Conservation (phyloP, 2,113 vertebrate genomes). For the Alces alces region DNA sequence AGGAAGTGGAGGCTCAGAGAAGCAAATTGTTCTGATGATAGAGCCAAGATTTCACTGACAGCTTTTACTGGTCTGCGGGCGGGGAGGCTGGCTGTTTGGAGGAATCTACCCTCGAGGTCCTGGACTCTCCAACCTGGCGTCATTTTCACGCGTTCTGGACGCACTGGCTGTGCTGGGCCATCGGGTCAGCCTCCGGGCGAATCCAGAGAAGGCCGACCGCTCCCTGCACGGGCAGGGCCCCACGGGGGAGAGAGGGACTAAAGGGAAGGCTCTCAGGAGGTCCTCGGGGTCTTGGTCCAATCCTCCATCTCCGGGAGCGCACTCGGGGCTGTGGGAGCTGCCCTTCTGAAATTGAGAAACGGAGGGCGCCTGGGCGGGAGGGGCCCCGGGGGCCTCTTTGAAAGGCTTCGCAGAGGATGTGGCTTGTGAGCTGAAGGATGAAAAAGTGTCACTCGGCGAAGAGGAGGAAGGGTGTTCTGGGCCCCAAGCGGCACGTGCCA, state of each 20-base stretch:
- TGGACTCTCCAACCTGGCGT: neutral
- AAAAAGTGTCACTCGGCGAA: neutral
- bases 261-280: neutral
- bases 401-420: slow-evolving; percentile 31
- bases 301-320: neutral
- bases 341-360: neutral
- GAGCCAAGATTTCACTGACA: neutral
- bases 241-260: neutral
- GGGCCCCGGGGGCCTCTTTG: neutral
- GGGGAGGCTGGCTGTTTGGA: neutral
- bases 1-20: neutral
- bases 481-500: rapidly evolving
- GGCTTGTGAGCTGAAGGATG: slow-evolving; percentile 12
- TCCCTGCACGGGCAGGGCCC: neutral
- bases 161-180: neutral
- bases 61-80: neutral
- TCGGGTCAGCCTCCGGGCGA: rapidly evolving
- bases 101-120: neutral
- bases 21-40: rapidly evolving
- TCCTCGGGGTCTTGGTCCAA: neutral
- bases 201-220: neutral
- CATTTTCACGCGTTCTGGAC: neutral
- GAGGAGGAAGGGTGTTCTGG: neutral
- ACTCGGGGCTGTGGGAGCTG: too few relatives aligned
- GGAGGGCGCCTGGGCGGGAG: neutral